A percentile compares a stretch with the other conserved stretches of the same genome.
Conservation (phyloP, 2,888 invertebrate species). For the Pandemis cinnamomeana region DNA sequence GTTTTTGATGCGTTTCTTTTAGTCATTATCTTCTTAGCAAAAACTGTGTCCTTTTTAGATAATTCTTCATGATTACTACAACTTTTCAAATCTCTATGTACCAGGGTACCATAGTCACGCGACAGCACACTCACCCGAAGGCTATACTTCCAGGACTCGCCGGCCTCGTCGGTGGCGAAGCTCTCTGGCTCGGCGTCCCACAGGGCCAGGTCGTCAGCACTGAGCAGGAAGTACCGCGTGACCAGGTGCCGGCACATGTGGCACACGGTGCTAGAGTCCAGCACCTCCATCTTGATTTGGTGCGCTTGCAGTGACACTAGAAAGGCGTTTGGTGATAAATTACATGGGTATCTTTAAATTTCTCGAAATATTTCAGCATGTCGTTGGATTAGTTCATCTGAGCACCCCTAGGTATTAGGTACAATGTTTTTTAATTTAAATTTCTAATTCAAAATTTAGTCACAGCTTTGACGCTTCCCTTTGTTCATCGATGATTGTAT, state of each 20-base stretch:
- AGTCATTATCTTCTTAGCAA: no score
- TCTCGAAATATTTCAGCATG: no score
- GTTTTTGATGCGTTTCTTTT: no score
- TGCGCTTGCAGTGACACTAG: constrained; percentile 85
- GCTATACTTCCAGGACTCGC: constrained; percentile 97
- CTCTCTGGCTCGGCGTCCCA: constrained; percentile 97
- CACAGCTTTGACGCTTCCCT: no score
- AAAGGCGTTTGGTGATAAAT: constrained; percentile 1
- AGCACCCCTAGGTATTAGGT: no score
- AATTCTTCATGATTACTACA: no score
- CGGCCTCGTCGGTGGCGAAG: constrained; percentile 94
- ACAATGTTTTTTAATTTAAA: not conserved
- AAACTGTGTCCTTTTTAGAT: no score
- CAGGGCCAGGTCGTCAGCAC: constrained; percentile 91
- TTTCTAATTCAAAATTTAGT: no score
- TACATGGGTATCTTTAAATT: not conserved
- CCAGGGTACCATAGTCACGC: not conserved
- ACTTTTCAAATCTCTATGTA: not conserved
- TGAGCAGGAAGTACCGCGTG: constrained; percentile 94
- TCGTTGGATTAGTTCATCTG: no score
- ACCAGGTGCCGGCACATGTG: constrained; percentile 94
- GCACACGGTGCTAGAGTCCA: constrained; percentile 89
- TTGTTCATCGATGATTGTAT: no score
- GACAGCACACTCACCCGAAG: constrained; percentile 86
- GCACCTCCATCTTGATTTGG: constrained; percentile 90